Evolutionary conservation across 2,888 invertebrate species (phyloP).

Genomic region (Nymphalis c-album): DNA sequence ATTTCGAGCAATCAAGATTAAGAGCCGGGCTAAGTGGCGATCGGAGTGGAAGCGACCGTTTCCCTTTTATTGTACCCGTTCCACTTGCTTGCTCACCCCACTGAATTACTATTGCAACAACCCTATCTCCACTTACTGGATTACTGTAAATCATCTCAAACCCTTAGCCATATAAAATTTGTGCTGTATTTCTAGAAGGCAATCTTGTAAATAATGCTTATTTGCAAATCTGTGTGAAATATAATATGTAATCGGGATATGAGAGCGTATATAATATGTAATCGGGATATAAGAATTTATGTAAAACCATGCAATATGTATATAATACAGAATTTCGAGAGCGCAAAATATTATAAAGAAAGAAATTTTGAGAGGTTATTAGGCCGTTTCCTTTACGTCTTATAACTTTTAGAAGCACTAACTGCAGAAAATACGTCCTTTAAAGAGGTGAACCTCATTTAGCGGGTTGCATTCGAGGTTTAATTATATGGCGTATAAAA

Average conservation of each 20-base stretch:
- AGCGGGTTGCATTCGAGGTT: slow-evolving; percentile 29
- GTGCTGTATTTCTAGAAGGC: background rate
- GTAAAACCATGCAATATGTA: too few species aligned
- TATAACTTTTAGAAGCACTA: slow-evolving; percentile 9
- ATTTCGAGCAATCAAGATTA: slow-evolving; percentile 20
- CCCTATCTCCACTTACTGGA: slow-evolving; percentile 20
- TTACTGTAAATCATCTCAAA: slow-evolving; percentile 15
- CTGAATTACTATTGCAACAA: slow-evolving; percentile 15
- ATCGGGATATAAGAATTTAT: too few species aligned
- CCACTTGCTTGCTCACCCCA: slow-evolving; percentile 27
- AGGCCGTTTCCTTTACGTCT: slow-evolving; percentile 17
- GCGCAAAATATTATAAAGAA: background rate
- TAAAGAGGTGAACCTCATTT: slow-evolving; percentile 12
- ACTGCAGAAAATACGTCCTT: slow-evolving; percentile 19
- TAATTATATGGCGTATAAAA: slow-evolving; percentile 42
- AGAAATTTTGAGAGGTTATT: slow-evolving; percentile 12
- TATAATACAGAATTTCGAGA: background rate
- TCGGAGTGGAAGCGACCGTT: background rate
- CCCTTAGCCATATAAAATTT: background rate
- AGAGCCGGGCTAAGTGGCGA: slow-evolving; percentile 13
- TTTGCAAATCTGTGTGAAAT: background rate
- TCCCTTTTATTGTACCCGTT: slow-evolving; percentile 18
- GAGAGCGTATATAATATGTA: too few species aligned
- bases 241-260: too few species aligned
- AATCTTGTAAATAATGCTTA: background rate